A percentile compares a stretch with the other conserved stretches of the same genome.
Evolutionary conservation across 2,113 vertebrate species (phyloP).

Genomic region (Entomyzon cyanotis): DNA sequence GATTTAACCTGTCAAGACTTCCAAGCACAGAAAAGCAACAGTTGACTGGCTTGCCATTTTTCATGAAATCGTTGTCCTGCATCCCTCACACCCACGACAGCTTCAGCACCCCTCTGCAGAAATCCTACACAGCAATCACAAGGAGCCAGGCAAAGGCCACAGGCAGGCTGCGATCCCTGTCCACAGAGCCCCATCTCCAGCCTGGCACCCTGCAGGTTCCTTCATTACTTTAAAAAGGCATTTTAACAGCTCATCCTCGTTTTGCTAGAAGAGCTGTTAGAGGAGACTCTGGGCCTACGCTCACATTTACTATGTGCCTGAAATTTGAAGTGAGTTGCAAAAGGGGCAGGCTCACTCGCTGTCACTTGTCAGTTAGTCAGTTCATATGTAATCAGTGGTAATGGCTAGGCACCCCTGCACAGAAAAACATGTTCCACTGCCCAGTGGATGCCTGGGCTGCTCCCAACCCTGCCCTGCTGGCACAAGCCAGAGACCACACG

Average conservation of each 20-base stretch:
- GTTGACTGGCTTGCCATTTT: neutral
- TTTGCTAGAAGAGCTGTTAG: neutral
- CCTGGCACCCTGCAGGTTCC: too few species aligned
- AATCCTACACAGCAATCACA: neutral
- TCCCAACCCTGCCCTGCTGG: rapidly evolving
- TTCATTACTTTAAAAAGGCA: neutral
- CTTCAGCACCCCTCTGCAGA: neutral
- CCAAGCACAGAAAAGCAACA: neutral
- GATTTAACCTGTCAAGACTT: neutral
- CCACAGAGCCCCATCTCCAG: neutral
- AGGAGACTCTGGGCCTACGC: neutral
- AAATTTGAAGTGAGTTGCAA: rapidly evolving
- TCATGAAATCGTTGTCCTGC: neutral
- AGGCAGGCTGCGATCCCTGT: neutral
- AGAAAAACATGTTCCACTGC: rapidly evolving
- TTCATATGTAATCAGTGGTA: neutral
- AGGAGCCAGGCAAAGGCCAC: rapidly evolving
- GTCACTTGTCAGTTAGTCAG: neutral
- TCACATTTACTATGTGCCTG: neutral
- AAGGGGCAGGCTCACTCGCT: rapidly evolving
- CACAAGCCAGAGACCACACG: neutral
- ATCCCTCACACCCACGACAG: neutral
- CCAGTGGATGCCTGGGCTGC: too few species aligned
- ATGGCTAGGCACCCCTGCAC: neutral
- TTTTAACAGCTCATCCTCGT: neutral